Percentiles rank a stretch among this genome's conserved stretches.
These are phyloP conservation scores for Lysandra coridon DNA, from an alignment of 2,888 invertebrate genomes.

Conservation along the genomic window DNA sequence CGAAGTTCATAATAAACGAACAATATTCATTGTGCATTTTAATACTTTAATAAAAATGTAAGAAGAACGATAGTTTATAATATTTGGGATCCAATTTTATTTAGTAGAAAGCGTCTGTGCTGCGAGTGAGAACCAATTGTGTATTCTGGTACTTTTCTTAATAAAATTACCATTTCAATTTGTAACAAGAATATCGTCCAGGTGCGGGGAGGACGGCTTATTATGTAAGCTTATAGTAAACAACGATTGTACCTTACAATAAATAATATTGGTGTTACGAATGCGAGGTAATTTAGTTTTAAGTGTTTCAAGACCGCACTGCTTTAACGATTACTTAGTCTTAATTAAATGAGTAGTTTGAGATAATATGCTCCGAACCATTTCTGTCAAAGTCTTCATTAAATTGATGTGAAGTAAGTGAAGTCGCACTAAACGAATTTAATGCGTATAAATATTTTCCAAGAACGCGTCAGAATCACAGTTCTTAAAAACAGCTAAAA, in stretches of 20 bases:
- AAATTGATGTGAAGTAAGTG: too few species aligned
- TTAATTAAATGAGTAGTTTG: too few species aligned
- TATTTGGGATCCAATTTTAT: slow-evolving; percentile 27
- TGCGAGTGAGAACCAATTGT: slow-evolving; percentile 28
- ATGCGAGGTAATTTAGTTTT: background rate
- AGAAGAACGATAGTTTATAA: slow-evolving; percentile 28
- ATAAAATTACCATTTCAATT: slow-evolving; percentile 31
- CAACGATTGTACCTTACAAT: background rate
- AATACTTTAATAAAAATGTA: background rate
- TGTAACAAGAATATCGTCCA: slow-evolving; percentile 28
- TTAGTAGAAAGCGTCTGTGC: slow-evolving; percentile 16
- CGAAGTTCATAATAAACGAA: too few species aligned
- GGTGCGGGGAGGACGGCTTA: slow-evolving; percentile 15
- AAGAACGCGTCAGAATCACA: too few species aligned
- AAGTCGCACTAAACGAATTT: too few species aligned
- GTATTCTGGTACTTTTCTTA: slow-evolving; percentile 30
- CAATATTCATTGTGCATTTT: background rate
- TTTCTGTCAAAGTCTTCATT: too few species aligned
- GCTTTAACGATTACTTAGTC: too few species aligned
- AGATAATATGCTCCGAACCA: too few species aligned
- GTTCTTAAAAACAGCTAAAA: too few species aligned
- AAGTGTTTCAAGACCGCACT: too few species aligned
- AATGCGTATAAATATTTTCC: too few species aligned
- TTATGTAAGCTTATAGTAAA: slow-evolving; percentile 25
- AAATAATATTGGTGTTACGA: background rate